Conservation (phyloP, 2,113 vertebrate genomes). For the Cebidichthys violaceus region DNA sequence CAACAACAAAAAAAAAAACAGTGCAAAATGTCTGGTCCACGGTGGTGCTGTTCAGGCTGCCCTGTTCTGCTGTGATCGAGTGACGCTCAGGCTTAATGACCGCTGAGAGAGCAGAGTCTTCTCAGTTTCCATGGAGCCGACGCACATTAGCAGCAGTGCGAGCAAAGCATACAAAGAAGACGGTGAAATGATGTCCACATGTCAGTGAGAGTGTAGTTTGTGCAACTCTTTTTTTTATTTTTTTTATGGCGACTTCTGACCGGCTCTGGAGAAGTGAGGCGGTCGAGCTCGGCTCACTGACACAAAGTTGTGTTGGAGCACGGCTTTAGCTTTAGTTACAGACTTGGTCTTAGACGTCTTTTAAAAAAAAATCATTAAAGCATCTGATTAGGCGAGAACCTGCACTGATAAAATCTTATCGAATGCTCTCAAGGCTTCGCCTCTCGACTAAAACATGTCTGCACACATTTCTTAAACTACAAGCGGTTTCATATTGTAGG, state of each 20-base stretch:
- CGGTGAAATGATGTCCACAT: constrained; percentile 13
- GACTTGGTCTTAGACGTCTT: neutral
- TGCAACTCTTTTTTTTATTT: constrained; percentile 9
- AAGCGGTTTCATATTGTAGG: neutral
- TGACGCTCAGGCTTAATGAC: constrained; percentile 55
- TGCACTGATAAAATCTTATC: neutral
- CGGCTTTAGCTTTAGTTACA: neutral
- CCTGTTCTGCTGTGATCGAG: constrained; percentile 60
- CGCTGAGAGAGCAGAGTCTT: constrained; percentile 49
- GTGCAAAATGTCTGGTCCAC: constrained; percentile 17
- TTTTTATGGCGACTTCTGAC: constrained; percentile 5
- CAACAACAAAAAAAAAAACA: constrained; percentile 45
- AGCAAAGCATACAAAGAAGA: constrained; percentile 17
- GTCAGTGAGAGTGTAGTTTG: constrained; percentile 21
- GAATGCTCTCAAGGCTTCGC: neutral
- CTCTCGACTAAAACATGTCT: no score
- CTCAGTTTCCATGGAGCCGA: constrained; percentile 52
- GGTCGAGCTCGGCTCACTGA: neutral
- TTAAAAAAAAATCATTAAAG: neutral
- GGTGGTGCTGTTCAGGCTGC: constrained; percentile 33
- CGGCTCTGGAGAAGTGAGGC: neutral
- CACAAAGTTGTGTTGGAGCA: neutral
- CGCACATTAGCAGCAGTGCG: neutral
- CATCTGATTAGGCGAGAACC: neutral
- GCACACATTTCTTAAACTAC: neutral